Conservation (phyloP, 2,113 vertebrate genomes). For the Mirza zaza region DNA sequence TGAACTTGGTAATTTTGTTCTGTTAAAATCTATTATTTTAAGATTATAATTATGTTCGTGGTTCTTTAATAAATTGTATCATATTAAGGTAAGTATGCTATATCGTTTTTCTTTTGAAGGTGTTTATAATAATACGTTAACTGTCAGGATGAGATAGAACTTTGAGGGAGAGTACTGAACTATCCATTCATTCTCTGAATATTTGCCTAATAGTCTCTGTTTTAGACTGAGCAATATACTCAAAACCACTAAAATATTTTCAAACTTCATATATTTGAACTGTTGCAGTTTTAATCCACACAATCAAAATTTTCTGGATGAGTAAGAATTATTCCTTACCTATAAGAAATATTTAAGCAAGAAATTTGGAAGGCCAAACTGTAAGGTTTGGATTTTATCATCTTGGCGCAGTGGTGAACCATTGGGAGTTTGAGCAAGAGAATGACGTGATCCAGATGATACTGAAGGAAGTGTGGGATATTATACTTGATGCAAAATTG, state of each 20-base stretch:
- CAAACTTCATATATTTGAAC: neutral
- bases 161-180: neutral
- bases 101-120: neutral
- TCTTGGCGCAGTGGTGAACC: neutral
- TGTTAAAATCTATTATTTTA: neutral
- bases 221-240: neutral
- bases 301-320: neutral
- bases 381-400: neutral
- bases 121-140: neutral
- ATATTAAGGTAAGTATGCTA: neutral
- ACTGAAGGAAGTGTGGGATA: neutral
- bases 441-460: neutral
- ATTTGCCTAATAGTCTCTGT: neutral
- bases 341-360: neutral
- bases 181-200: neutral
- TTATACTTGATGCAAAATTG: neutral
- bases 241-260: neutral
- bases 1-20: neutral
- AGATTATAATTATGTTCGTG: neutral
- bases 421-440: neutral
- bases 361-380: neutral
- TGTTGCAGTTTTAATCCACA: neutral
- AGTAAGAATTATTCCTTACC: neutral
- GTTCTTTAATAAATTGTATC: constrained; percentile 7
- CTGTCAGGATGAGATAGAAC: neutral